Base-by-base conservation (phyloP, 2,797 vertebrate species). In the Phoxinus dragarum region DNA sequence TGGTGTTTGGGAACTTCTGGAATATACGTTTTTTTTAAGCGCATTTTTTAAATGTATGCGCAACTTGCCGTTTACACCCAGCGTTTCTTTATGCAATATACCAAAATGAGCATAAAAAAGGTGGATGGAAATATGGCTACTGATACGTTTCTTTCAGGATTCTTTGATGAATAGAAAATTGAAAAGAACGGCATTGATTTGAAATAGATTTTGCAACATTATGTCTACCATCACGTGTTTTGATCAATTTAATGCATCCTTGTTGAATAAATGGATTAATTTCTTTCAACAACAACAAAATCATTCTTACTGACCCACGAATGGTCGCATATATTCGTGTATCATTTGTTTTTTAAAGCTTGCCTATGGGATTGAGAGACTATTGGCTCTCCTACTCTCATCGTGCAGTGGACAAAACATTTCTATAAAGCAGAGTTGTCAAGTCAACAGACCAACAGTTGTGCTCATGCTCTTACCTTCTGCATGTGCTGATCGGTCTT, bases 401-500 rank as follows among this genome's bases (percentile, higher is more conserved):
- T 44, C 47, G 23, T 47, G 3, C 8, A 17, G 3, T 19, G 71
- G n/a, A 47, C n/a, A 34, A 73, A 14, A 16, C 12, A 21, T 59
- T 42, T 61, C 75, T 61, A 40, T 16, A 42, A n/a, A 78, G 7
- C 6, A 31, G 6, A 6, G 0, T 14, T 5, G 3, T 11, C 67
- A 49, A 74, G 19, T 23, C 38, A 64, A 61, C n/a, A 44, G 10
- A 59, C 11, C n/a, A 5, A 61, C 23, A 27, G n/a, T 6, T 34
- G 27, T 34, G 49, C 17, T 49, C 10, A 34, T 6, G 8, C 52
- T 2, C 40, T 89, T 80, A 98, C 98, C 97, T 99, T 99, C 90
- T 99, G 98, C 98, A 99, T 99, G 61, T 99, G 98, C 82, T 98
- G 97, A 91, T 99, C 98, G 3, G 97, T 95, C 87, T 99, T 99